Evolutionary conservation across 2,888 invertebrate genomes (phyloP).

Genomic region (Scrobipalpa costella): DNA sequence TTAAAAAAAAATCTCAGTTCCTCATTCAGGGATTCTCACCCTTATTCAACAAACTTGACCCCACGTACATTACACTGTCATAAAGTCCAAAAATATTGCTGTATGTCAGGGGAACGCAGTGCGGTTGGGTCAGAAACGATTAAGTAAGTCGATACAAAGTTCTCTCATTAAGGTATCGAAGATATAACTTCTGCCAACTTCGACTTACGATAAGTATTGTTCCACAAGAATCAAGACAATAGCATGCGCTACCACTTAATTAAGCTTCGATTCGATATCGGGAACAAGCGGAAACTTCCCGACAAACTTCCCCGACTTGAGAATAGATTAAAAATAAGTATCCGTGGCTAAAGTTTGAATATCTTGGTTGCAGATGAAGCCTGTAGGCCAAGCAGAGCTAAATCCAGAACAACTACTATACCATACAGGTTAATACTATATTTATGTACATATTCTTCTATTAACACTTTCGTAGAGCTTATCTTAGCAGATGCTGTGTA

Average conservation of each 20-base stretch:
- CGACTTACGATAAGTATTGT: conserved; percentile 75
- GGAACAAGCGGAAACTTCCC: conserved; percentile 59
- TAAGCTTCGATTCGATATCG: conserved; percentile 67
- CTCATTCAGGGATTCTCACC: conserved; percentile 31
- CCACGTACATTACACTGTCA: conserved; percentile 31
- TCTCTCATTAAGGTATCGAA: conserved; percentile 79
- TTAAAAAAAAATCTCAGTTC: conserved; percentile 45
- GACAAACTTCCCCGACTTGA: conserved; percentile 58
- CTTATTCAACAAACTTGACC: no score
- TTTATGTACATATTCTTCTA: conserved; percentile 27
- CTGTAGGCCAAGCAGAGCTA: conserved; percentile 80
- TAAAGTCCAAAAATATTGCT: conserved; percentile 36
- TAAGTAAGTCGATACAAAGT: conserved; percentile 78
- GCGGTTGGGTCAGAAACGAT: conserved; percentile 67
- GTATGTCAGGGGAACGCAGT: conserved; percentile 39
- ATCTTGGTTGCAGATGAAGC: conserved; percentile 79
- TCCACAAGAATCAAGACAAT: conserved; percentile 73
- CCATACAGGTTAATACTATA: conserved; percentile 76
- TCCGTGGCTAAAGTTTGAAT: conserved; percentile 42
- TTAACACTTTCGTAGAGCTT: neutral
- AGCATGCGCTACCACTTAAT: conserved; percentile 76
- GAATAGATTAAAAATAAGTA: conserved; percentile 35
- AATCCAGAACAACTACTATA: conserved; percentile 78
- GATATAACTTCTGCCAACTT: conserved; percentile 77
- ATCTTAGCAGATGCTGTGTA: neutral